Evolutionary conservation across 2,797 vertebrate genomes (phyloP).

Genomic region (Cynodonichthys magdalenae): DNA sequence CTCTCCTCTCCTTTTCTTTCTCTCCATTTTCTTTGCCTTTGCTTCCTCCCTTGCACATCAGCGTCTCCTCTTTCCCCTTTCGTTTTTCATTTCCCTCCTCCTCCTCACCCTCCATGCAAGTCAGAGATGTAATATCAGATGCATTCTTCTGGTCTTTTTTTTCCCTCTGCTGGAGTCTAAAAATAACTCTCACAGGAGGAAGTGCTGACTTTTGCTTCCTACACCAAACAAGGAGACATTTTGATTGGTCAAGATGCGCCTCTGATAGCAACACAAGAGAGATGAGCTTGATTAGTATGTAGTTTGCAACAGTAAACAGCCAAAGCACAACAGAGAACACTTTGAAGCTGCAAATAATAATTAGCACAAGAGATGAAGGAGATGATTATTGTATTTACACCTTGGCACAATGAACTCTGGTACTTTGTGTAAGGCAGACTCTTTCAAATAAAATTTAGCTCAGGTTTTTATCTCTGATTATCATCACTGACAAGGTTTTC

Average conservation of each 20-base stretch:
- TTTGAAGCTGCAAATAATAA: conserved; percentile 68
- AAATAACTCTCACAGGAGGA: conserved; percentile 72
- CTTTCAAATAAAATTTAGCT: conserved; percentile 40
- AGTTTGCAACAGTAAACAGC: conserved; percentile 66
- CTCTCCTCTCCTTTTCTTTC: conserved; percentile 42
- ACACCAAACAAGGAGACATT: conserved; percentile 58
- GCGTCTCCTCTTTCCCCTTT: conserved; percentile 39
- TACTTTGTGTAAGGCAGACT: conserved; percentile 20
- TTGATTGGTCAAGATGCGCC: conserved; percentile 72
- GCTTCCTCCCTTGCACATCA: conserved; percentile 50
- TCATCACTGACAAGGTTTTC: conserved; percentile 30
- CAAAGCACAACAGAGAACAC: conserved; percentile 47
- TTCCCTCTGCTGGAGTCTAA: conserved; percentile 41
- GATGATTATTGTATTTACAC: conserved; percentile 56
- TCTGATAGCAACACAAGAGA: conserved; percentile 58
- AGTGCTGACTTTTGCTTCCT: conserved; percentile 71
- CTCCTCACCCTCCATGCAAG: conserved; percentile 19
- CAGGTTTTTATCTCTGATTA: conserved; percentile 33
- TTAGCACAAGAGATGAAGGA: conserved; percentile 57
- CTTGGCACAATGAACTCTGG: conserved; percentile 43
- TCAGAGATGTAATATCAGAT: conserved; percentile 76
- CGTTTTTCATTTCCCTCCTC: conserved; percentile 3
- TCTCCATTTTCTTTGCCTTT: conserved; percentile 34
- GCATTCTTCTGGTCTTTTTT: conserved; percentile 30
- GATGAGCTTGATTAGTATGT: conserved; percentile 63